These are phyloP conservation scores for Pseudomyrmex gracilis DNA, from an alignment of 1,140 invertebrate genomes.

Conservation along the genomic window DNA sequence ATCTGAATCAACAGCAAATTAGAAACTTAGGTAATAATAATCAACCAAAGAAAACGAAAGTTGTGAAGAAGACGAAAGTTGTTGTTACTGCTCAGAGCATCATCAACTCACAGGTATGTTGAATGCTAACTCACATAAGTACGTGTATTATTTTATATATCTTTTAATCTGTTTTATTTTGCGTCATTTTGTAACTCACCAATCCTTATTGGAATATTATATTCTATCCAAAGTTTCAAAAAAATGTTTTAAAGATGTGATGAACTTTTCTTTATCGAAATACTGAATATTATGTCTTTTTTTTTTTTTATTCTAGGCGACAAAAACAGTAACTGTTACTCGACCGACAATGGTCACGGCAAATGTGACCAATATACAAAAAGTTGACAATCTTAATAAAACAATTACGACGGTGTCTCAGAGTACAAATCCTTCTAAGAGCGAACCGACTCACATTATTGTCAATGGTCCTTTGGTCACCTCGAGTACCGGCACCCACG, in stretches of 20 bases:
- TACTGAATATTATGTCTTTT: not conserved
- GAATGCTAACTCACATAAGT: not conserved
- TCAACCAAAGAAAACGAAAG: conserved; percentile 81
- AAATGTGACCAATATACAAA: conserved; percentile 71
- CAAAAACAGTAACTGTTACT: conserved; percentile 77
- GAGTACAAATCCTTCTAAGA: conserved; percentile 78
- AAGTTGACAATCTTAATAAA: conserved; percentile 76
- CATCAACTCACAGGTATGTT: conserved; percentile 72
- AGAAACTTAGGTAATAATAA: conserved; percentile 79
- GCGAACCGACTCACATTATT: conserved; percentile 73
- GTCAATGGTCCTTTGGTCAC: conserved; percentile 75
- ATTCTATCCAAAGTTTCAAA: conserved; percentile 34
- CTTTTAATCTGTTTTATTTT: conserved; percentile 13
- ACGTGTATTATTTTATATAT: conserved; percentile 16
- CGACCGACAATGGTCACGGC: conserved; percentile 74
- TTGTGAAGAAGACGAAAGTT: conserved; percentile 81
- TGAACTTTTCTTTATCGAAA: not conserved
- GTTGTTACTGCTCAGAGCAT: conserved; percentile 74
- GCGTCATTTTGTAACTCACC: not conserved
- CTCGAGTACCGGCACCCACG: conserved; percentile 73
- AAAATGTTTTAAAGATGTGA: conserved; percentile 11
- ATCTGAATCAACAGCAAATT: conserved; percentile 84
- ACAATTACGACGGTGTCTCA: conserved; percentile 72
- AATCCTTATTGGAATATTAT: conserved; percentile 4
- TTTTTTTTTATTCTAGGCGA: conserved; percentile 53